Evolutionary conservation across 2,113 vertebrate species (phyloP).

Genomic region (Gasterosteus aculeatus): DNA sequence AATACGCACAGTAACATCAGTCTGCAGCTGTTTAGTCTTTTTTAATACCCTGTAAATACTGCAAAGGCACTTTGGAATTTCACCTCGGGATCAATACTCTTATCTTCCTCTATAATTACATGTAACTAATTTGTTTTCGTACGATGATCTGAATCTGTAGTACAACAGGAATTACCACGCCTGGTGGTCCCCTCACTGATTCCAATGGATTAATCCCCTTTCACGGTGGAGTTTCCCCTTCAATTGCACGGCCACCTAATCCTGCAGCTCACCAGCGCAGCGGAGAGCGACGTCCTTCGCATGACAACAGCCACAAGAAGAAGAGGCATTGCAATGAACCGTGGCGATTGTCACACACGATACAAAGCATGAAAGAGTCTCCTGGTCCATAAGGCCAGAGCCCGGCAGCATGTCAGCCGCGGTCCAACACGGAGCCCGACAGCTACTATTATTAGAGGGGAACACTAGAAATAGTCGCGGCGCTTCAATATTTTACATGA

Average conservation of each 20-base stretch:
- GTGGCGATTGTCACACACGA: background rate
- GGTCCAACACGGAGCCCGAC: constrained; percentile 14
- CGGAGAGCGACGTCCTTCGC: constrained; percentile 20
- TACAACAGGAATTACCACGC: background rate
- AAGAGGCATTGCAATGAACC: constrained; percentile 2
- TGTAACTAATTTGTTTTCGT: background rate
- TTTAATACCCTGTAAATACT: background rate
- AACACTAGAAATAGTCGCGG: constrained; percentile 7
- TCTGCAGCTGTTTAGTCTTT: background rate
- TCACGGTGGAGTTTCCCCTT: constrained; percentile 47
- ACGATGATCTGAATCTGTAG: background rate
- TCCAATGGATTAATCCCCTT: constrained; percentile 46
- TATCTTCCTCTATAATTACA: background rate
- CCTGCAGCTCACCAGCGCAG: constrained; percentile 50
- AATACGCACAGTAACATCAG: background rate
- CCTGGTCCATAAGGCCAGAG: background rate
- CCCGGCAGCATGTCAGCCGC: background rate
- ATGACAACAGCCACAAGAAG: constrained; percentile 24
- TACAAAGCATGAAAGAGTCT: constrained; percentile 14
- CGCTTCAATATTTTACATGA: constrained; percentile 36
- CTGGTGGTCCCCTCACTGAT: constrained; percentile 13
- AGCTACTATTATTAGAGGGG: constrained; percentile 13
- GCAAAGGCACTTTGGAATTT: background rate
- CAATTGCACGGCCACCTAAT: constrained; percentile 53
- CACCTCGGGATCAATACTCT: background rate